phyloP scores from a whole-genome alignment of 2,113 vertebrate genomes.

The Upupa epops region DNA sequence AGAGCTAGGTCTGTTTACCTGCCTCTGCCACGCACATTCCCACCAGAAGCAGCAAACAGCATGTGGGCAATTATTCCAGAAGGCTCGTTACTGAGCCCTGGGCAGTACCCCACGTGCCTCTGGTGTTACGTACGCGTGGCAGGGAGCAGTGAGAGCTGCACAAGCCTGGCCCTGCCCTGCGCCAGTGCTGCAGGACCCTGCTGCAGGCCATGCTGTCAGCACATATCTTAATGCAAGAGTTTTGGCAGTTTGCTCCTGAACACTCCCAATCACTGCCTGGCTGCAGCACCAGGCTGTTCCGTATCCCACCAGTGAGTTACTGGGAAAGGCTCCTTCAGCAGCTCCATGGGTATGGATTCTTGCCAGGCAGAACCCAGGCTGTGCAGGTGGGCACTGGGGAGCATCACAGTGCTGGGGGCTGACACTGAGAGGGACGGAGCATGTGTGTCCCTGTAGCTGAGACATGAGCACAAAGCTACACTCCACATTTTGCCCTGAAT shows the following conservation, averaged over 20 bases:
- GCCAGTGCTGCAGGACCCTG: not conserved
- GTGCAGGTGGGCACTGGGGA: accelerated
- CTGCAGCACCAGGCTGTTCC: not conserved
- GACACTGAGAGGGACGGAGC: not conserved
- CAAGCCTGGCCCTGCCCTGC: constrained; percentile 39
- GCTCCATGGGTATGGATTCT: accelerated
- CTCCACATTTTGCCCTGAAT: not conserved
- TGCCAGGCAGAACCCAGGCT: not conserved
- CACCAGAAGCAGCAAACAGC: not conserved
- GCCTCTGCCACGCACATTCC: not conserved
- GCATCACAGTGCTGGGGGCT: accelerated
- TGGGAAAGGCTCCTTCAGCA: not conserved
- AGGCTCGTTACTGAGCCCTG: not conserved
- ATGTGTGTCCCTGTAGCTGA: not conserved
- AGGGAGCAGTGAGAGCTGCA: not conserved
- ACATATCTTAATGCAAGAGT: not conserved
- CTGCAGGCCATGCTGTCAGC: constrained; percentile 22
- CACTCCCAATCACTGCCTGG: not conserved
- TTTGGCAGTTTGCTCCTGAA: constrained; percentile 26
- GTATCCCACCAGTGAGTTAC: not conserved
- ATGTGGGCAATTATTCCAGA: not conserved
- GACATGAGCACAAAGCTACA: not conserved
- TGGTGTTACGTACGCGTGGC: not conserved
- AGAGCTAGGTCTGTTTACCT: not conserved
- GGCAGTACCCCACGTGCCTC: not conserved